phyloP scores from a whole-genome alignment of 2,113 vertebrate genomes.

The Passer domesticus region DNA sequence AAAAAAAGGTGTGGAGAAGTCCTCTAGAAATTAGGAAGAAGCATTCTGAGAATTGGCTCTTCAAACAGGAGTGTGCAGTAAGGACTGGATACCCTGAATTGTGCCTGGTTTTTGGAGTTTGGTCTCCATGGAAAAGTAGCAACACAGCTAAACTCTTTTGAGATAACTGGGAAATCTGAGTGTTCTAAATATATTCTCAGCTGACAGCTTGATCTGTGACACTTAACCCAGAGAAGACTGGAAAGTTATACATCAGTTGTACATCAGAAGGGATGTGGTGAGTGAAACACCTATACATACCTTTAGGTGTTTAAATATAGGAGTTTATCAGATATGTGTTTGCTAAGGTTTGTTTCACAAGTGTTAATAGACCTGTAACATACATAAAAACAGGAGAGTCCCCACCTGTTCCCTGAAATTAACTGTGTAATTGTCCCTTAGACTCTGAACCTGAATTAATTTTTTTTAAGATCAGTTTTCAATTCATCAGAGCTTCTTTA shows the following conservation, averaged over 20 bases:
- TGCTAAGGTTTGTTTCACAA: neutral
- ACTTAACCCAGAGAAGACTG: neutral
- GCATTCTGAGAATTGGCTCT: neutral
- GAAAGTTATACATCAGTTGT: neutral
- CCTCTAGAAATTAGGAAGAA: neutral
- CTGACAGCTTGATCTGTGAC: neutral
- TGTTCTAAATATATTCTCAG: neutral
- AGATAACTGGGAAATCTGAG: neutral
- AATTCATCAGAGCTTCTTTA: neutral
- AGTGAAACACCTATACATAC: neutral
- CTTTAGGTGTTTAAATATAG: neutral
- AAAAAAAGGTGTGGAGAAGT: neutral
- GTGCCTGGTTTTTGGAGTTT: neutral
- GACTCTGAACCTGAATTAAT: neutral
- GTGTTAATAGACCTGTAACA: neutral
- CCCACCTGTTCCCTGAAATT: neutral
- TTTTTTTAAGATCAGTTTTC: neutral
- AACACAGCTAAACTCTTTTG: neutral
- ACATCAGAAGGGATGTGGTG: neutral
- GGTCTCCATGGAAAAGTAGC: neutral
- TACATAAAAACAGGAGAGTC: neutral
- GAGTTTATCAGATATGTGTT: neutral
- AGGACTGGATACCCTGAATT: neutral
- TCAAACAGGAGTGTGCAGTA: neutral
- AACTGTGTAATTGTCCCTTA: neutral